Evolutionary conservation across 2,797 vertebrate species (phyloP), one percentile per base, ranked within the genome.

Genomic region (Perodicticus potto): DNA sequence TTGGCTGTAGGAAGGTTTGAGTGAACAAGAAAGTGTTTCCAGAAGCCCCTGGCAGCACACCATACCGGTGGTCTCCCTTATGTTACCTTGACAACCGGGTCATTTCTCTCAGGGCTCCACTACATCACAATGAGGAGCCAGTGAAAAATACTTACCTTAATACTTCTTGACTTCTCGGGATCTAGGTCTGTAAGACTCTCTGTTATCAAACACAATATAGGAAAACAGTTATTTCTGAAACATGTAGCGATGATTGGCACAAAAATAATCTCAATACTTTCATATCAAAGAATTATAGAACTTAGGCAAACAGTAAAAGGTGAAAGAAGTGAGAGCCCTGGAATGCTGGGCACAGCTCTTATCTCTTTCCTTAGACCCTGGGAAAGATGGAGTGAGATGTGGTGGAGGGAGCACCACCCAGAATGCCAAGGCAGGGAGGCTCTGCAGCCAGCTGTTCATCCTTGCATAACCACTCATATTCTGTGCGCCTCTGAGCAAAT

Each of bases 191-290:
- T 29, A 63, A 88, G 37, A 77, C 65, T 84, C 3, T 84, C 95
- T 96, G 89, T 88, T 74, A 90, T 37, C 49, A 73, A 97, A 91
- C n/a, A 94, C n/a, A 96, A 76, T 22, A 81, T 94, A 86, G 61
- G 53, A 63, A 87, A 88, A 55, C 13, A 70, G 45, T 94, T 93
- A 93, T 70, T 97, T 89, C 19, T 63, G 65, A 93, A 65, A 83
- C 65, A 70, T 72, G 5, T 29, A 69, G 29, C 82, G 13, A 59
- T 76, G 80, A 61, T 72, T 70, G 45, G 45, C 74, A 92, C 49
- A 82, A 69, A 94, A 83, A 87, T 76, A 70, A 67, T 72, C 40
- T 92, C 17, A 34, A 12, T 74, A 45, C 49, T 85, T 84, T 91
- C 55, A 40, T 29, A 80, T 69, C 78, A 85, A 73, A 90, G 89